phyloP scores from a whole-genome alignment of 1,140 invertebrate genomes.

The Philopotamus ludificatus region DNA sequence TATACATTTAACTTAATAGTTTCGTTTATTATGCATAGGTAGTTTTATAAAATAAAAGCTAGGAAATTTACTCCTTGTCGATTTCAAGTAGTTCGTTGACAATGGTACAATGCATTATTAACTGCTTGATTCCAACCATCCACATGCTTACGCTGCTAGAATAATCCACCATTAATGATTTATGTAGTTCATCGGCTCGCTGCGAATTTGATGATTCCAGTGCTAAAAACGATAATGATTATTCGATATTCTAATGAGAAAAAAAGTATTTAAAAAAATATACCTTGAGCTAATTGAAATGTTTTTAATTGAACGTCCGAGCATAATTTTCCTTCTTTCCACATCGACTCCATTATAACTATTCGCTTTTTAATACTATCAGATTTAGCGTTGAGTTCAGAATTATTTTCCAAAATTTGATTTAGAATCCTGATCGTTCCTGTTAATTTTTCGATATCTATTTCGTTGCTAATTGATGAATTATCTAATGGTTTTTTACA shows the following conservation, averaged over 20 bases:
- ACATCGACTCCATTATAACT: slow-evolving; percentile 55
- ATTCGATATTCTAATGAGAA: neutral
- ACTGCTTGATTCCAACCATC: slow-evolving; percentile 57
- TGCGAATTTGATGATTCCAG: slow-evolving; percentile 48
- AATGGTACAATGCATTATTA: slow-evolving; percentile 52
- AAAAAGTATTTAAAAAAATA: slow-evolving; percentile 23
- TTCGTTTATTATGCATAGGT: no score
- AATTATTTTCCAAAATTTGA: slow-evolving; percentile 46
- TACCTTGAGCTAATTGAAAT: slow-evolving; percentile 52
- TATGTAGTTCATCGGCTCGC: slow-evolving; percentile 56
- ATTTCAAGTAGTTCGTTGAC: slow-evolving; percentile 50
- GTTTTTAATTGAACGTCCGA: slow-evolving; percentile 49
- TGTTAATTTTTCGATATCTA: slow-evolving; percentile 42
- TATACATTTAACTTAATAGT: neutral
- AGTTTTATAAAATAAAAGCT: no score
- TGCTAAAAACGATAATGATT: slow-evolving; percentile 47
- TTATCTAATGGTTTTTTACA: no score
- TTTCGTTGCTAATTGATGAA: slow-evolving; percentile 21
- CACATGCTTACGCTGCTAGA: slow-evolving; percentile 53
- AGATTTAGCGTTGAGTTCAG: slow-evolving; percentile 49
- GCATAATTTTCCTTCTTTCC: slow-evolving; percentile 53
- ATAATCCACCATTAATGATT: slow-evolving; percentile 57
- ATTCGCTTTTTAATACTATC: slow-evolving; percentile 54
- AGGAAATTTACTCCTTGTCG: slow-evolving; percentile 48
- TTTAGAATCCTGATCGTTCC: slow-evolving; percentile 49